These are phyloP conservation scores for Paracentrotus lividus DNA, from an alignment of 53 echinoderm and acorn worm genomes.

Conservation along the genomic window DNA sequence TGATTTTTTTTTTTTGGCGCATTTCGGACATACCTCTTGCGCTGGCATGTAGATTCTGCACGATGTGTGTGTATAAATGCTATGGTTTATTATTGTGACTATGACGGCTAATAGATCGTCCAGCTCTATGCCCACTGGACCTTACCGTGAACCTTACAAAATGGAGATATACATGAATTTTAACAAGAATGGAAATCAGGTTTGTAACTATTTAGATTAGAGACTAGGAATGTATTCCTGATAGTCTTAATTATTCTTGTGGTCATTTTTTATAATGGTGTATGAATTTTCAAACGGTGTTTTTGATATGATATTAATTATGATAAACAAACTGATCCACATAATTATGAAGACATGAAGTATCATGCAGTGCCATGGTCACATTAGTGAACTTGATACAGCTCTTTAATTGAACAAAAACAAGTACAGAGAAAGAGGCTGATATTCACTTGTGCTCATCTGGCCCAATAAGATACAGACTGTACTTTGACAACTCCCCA, in stretches of 20 bases:
- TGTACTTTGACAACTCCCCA: too few species aligned
- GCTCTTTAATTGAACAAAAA: too few species aligned
- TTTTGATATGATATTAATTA: constrained; percentile 3
- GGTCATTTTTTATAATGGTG: not conserved
- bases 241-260: not conserved
- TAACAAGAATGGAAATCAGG: constrained; percentile 50
- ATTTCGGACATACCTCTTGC: not conserved
- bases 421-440: too few species aligned
- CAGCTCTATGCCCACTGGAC: constrained; percentile 46
- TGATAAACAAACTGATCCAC: too few species aligned
- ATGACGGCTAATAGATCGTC: constrained; percentile 42
- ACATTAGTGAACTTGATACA: too few species aligned
- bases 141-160: constrained; percentile 47
- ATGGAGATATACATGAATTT: constrained; percentile 64
- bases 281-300: not conserved
- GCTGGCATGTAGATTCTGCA: not conserved
- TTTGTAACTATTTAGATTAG: not conserved
- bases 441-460: too few species aligned
- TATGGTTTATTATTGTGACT: not conserved
- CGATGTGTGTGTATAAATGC: not conserved
- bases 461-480: too few species aligned
- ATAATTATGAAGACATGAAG: too few species aligned
- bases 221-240: not conserved
- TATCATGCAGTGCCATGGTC: too few species aligned
- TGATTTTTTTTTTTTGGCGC: too few species aligned